A percentile compares a stretch with the other conserved stretches of the same genome.
These are phyloP conservation scores for Phania funesta DNA, from an alignment of 2,888 invertebrate species.

Conservation along the genomic window DNA sequence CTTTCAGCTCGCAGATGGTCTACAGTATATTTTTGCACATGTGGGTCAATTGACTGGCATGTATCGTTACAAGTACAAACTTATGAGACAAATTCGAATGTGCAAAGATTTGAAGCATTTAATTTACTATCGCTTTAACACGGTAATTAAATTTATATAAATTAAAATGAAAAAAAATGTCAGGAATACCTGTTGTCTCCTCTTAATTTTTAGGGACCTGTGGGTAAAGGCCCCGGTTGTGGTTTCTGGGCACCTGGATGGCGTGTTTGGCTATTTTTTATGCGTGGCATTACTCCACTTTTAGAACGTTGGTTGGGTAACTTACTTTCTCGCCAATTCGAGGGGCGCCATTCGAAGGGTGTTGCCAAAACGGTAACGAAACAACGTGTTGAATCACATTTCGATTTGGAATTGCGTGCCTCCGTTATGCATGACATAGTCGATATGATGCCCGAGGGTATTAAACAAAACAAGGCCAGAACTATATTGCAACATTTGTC, in stretches of 20 bases:
- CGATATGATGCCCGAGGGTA: constrained; percentile 99
- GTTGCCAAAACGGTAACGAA: constrained; percentile 99
- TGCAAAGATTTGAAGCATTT: constrained; percentile 99
- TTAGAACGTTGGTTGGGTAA: constrained; percentile 99
- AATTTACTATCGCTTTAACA: constrained; percentile 99
- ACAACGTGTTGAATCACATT: constrained; percentile 99
- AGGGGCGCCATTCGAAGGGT: constrained; percentile 99
- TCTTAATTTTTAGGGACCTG: constrained; percentile 86
- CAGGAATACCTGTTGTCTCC: no score
- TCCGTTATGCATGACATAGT: constrained; percentile 99
- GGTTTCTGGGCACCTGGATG: constrained; percentile 99
- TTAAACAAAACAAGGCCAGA: constrained; percentile 99
- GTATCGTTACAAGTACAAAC: constrained; percentile 99
- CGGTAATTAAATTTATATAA: constrained; percentile 83
- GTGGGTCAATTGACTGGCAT: constrained; percentile 99
- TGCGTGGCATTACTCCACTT: constrained; percentile 98
- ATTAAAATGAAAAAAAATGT: constrained; percentile 70
- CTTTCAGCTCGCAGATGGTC: constrained; percentile 97
- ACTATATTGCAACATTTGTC: constrained; percentile 99
- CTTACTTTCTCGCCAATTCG: constrained; percentile 98
- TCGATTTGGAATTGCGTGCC: constrained; percentile 98
- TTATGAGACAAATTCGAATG: constrained; percentile 99
- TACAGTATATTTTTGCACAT: constrained; percentile 99
- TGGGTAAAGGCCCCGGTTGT: constrained; percentile 99
- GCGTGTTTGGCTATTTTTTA: constrained; percentile 99